phyloP scores from a whole-genome alignment of 2,888 invertebrate genomes.

The Timandra comae region DNA sequence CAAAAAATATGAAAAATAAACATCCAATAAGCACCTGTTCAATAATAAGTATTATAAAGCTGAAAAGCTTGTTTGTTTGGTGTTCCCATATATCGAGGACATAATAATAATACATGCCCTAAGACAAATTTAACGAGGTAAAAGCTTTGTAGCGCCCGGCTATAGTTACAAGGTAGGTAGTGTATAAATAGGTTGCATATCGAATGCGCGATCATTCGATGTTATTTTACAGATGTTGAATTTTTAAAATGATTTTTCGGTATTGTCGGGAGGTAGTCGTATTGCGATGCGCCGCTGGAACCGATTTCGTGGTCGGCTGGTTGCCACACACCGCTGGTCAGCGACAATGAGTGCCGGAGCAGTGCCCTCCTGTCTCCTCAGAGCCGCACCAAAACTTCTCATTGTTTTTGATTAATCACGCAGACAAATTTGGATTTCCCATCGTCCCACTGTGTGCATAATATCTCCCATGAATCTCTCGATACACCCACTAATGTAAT shows the following conservation, averaged over 20 bases:
- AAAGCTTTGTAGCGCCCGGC: too few relatives aligned
- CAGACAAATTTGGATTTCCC: constrained; percentile 30
- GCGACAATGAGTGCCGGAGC: constrained; percentile 60
- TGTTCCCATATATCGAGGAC: too few relatives aligned
- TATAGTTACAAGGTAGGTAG: too few relatives aligned
- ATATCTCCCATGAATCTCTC: too few relatives aligned
- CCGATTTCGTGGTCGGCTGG: constrained; percentile 70
- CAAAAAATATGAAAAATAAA: too few relatives aligned
- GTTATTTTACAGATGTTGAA: constrained; percentile 20
- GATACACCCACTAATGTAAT: too few relatives aligned
- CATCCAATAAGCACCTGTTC: too few relatives aligned
- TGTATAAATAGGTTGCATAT: too few relatives aligned
- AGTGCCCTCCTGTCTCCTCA: constrained; percentile 49
- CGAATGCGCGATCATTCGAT: constrained; percentile 6
- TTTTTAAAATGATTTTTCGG: constrained; percentile 24
- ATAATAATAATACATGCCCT: too few relatives aligned
- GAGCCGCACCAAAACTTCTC: constrained; percentile 35
- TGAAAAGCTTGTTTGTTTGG: too few relatives aligned
- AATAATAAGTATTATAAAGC: too few relatives aligned
- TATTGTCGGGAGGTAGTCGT: constrained; percentile 23
- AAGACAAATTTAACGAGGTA: too few relatives aligned
- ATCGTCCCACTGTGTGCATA: constrained; percentile 28
- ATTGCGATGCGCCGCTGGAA: constrained; percentile 41
- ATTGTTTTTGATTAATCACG: constrained; percentile 61
- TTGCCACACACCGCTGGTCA: constrained; percentile 63